Percentiles rank a stretch among this genome's conserved stretches.
phyloP scores from a whole-genome alignment of 2,113 vertebrate species.

The Casuarius casuarius region DNA sequence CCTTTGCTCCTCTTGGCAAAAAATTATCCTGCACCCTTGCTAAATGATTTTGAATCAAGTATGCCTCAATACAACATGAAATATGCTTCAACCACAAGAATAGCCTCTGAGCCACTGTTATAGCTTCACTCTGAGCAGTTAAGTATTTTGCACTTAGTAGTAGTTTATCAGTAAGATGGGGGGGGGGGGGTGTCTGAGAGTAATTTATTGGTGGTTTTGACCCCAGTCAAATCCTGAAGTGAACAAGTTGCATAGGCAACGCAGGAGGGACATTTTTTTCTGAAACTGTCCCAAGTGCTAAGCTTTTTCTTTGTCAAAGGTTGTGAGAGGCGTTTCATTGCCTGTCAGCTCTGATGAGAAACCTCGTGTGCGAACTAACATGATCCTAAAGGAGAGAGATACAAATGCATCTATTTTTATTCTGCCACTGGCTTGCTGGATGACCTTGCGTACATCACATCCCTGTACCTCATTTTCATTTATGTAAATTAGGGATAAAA shows the following conservation, averaged over 20 bases:
- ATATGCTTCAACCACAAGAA: neutral
- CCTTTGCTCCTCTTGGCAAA: neutral
- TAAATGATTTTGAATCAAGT: conserved; percentile 24
- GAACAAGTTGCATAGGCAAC: neutral
- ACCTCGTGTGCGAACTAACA: neutral
- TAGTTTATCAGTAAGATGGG: neutral
- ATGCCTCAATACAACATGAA: neutral
- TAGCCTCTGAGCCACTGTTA: neutral
- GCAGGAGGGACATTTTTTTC: neutral
- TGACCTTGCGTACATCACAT: conserved; percentile 47
- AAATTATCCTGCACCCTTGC: neutral
- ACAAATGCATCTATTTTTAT: conserved; percentile 36
- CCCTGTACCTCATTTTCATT: conserved; percentile 40
- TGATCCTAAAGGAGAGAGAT: neutral
- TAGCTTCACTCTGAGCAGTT: neutral
- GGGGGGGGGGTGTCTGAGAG: neutral
- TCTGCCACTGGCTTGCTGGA: conserved; percentile 5
- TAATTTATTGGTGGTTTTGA: neutral
- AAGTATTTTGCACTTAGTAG: neutral
- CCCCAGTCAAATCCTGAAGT: neutral
- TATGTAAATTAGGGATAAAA: conserved; percentile 55
- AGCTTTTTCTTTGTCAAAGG: neutral
- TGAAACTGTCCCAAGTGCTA: neutral
- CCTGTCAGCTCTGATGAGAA: neutral
- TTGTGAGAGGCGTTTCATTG: neutral